Evolutionary conservation across 2,113 vertebrate genomes (phyloP).

Genomic region (Phaetusa simplex): DNA sequence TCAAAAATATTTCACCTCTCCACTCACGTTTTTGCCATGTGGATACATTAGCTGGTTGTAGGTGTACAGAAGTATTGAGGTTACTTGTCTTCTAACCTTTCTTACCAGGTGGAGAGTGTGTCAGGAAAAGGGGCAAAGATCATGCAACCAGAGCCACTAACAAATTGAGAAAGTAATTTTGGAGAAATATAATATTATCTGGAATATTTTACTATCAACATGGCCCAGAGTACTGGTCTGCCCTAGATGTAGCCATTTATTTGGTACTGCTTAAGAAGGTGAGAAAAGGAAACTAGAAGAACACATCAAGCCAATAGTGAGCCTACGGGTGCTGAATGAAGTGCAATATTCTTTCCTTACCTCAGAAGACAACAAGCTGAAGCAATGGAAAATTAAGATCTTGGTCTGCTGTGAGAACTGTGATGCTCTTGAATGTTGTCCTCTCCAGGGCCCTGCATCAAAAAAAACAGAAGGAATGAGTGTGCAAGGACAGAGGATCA

Average conservation of each 20-base stretch:
- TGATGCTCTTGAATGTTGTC: not conserved
- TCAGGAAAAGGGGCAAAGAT: not conserved
- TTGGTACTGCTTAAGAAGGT: not conserved
- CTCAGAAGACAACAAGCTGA: not conserved
- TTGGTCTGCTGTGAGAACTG: not conserved
- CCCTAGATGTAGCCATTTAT: not conserved
- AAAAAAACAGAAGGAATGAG: not conserved
- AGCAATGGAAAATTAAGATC: not conserved
- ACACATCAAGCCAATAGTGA: not conserved
- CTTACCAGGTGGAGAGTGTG: not conserved
- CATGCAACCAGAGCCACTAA: not conserved
- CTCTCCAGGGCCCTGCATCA: not conserved
- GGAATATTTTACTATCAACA: not conserved
- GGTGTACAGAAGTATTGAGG: not conserved
- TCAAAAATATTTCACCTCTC: not conserved
- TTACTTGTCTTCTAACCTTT: not conserved
- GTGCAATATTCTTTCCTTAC: not conserved
- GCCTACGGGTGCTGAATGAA: not conserved
- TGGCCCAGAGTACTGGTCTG: not conserved
- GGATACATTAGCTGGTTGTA: not conserved
- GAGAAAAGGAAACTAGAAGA: not conserved
- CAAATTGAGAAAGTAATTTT: not conserved
- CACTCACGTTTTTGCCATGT: not conserved
- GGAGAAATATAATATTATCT: not conserved
- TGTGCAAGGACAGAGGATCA: not conserved